Base-by-base conservation (phyloP, 2,113 vertebrate genomes). In the Pavo muticus region DNA sequence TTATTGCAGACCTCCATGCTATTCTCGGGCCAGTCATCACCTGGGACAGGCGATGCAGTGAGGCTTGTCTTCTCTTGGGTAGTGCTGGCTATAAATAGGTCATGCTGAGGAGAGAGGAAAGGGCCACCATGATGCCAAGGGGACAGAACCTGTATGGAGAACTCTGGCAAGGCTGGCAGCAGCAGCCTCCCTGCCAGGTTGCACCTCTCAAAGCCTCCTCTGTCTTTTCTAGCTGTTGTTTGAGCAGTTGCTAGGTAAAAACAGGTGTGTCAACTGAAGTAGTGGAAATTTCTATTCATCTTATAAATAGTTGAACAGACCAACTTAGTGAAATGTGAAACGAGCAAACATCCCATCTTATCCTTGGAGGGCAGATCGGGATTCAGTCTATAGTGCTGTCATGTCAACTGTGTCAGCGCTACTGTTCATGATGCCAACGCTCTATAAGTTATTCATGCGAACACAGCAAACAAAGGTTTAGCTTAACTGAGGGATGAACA, bases 251-350 rank as follows among this genome's bases (percentile, higher is more conserved):
- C 96, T 97, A 97, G 97, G 97, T 96, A 95, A 93, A 97, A 92
- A 88, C 87, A 96, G 97, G 97, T 96, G 92, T 96, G 94, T 97
- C 97, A 92, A 94, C 92, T 97, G 96, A 97, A 98, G 96, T 96
- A 98, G 97, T 98, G 98, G 98, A 98, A 98, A 98, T 97, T 98
- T 98, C 97, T 98, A 84, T 97, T 97, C 97, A 97, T 90, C 97
- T 98, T 97, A 98, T 98, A 97, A 98, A 98, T 98, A 98, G 97
- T 98, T 98, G 94, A 98, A 95, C 67, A 98, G 96, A 89, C 69
- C 52, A 2, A 93, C 94, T 93, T 96, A 72, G 95, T 96, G 98
- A 98, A 98, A 98, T 68, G 73, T 95, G 95, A 98, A 98, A 85
- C n/a, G 48, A 96, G 91, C 87, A 97, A 97, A 97, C 97, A 97